These are phyloP conservation scores for Coenonympha arcania DNA, from an alignment of 2,888 invertebrate species.

Conservation along the genomic window DNA sequence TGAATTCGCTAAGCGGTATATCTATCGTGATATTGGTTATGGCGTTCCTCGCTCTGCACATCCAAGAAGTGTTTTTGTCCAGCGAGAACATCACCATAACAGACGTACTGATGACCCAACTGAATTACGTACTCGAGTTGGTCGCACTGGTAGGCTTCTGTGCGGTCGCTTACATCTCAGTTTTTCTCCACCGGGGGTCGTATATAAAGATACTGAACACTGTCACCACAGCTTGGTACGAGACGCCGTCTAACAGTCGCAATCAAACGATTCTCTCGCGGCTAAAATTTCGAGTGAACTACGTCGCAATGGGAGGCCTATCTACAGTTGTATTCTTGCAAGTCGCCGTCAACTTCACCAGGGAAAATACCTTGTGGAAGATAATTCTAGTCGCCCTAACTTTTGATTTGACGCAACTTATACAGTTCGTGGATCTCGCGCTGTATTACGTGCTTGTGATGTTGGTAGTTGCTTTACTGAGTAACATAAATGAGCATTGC, in stretches of 20 bases:
- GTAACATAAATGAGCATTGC: slow-evolving; percentile 39
- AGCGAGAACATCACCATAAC: slow-evolving; percentile 38
- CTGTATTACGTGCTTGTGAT: slow-evolving; percentile 47
- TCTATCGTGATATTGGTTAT: slow-evolving; percentile 36
- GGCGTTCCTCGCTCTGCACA: slow-evolving; percentile 41
- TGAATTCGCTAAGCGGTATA: slow-evolving; percentile 45
- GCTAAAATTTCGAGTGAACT: slow-evolving; percentile 38
- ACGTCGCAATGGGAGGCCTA: slow-evolving; percentile 32
- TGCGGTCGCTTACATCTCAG: slow-evolving; percentile 39
- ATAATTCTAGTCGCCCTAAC: slow-evolving; percentile 44
- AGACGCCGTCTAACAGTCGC: slow-evolving; percentile 31
- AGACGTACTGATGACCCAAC: slow-evolving; percentile 43
- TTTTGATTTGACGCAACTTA: slow-evolving; percentile 48
- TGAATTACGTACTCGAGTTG: slow-evolving; percentile 54
- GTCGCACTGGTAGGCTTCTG: slow-evolving; percentile 36
- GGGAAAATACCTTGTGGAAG: slow-evolving; percentile 48
- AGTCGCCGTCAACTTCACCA: slow-evolving; percentile 42
- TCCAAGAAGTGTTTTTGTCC: slow-evolving; percentile 36
- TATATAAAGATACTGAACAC: slow-evolving; percentile 48
- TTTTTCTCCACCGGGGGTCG: slow-evolving; percentile 40
- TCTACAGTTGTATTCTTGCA: slow-evolving; percentile 35
- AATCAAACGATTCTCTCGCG: slow-evolving; percentile 32
- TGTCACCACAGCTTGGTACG: slow-evolving; percentile 36
- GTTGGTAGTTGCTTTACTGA: slow-evolving; percentile 41
- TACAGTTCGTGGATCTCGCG: slow-evolving; percentile 45